Conservation (phyloP, 2,888 invertebrate genomes). For the Lasioglossum figueresi region DNA sequence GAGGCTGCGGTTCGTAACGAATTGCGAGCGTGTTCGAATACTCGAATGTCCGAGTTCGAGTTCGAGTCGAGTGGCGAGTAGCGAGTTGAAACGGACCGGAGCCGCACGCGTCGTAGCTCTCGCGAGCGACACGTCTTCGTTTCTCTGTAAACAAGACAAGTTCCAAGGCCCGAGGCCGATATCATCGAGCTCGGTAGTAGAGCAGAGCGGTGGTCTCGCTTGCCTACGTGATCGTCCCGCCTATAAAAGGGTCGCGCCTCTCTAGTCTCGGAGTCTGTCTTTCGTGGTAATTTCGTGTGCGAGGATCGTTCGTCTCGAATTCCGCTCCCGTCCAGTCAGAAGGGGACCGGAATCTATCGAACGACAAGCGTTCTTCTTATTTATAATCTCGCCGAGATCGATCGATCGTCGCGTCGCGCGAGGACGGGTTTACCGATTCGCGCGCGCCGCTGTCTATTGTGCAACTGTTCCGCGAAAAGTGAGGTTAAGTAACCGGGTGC, state of each 20-base stretch:
- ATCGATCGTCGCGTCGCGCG: background rate
- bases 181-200: constrained; percentile 73
- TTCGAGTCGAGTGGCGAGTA: background rate
- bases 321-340: background rate
- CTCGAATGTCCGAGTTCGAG: constrained; percentile 18
- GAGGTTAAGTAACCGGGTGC: constrained; percentile 51
- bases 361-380: background rate
- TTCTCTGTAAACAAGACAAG: constrained; percentile 68
- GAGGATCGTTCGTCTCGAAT: constrained; percentile 30
- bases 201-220: constrained; percentile 58
- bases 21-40: background rate
- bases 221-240: constrained; percentile 77
- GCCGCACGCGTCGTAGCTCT: background rate
- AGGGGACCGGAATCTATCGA: background rate
- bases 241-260: constrained; percentile 74
- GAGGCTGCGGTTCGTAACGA: constrained; percentile 7
- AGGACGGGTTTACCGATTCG: background rate
- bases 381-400: background rate
- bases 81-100: constrained; percentile 28
- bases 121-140: constrained; percentile 11
- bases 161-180: constrained; percentile 72
- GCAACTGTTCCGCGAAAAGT: constrained; percentile 33
- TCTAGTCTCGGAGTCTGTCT: constrained; percentile 65
- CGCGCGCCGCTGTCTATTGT: background rate
- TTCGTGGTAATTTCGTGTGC: constrained; percentile 63